Base-by-base conservation (phyloP, 2,888 invertebrate genomes). In the Tetragonula carbonaria region DNA sequence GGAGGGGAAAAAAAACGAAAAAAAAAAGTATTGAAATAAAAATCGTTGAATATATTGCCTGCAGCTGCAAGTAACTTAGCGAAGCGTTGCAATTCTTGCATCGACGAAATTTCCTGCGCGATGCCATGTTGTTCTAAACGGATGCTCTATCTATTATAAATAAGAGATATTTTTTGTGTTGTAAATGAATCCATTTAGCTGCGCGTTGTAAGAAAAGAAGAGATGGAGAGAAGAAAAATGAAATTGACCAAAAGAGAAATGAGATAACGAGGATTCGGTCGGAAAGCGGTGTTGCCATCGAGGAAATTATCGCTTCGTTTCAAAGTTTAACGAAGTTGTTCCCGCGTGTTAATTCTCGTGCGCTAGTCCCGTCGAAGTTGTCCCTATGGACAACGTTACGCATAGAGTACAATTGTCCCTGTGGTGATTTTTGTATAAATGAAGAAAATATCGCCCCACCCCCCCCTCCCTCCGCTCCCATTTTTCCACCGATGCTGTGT, bases 151-250 rank as follows among this genome's bases (percentile, higher is more conserved):
- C 51, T 70, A 82, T 79, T 72, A 53, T 78, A 84, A 78, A 82
- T 85, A 83, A 86, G 74, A 88, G 76, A 78, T 88, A 88, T 88
- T 88, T 62, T 88, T 88, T 88, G 74, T 85, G 87, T 85, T 87
- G 75, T 73, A 86, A 78, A 82, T 63, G 81, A 83, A 75, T 55
- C 68, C 76, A 45, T 50, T 66, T 74, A 38, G 71, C 59, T 62
- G 11, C 59, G 72, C 59, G 73, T 50, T 78, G 45, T 59, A 63
- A 80, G 38, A 53, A 70, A 45, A 59, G 57, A n/a, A 6, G 23
- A 67, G 21, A 11, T 23, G 18, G 2, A 50, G 57, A 14, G 23
- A 2, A 13, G 16, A 62, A 23, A 28, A 28, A 63, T 63, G 18
- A 23, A 6, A 62, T 45, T 45, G 45, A 45, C 45, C 57, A 18